These are phyloP conservation scores for Eriosoma lanigerum DNA, from an alignment of 1,140 invertebrate species.

Conservation along the genomic window DNA sequence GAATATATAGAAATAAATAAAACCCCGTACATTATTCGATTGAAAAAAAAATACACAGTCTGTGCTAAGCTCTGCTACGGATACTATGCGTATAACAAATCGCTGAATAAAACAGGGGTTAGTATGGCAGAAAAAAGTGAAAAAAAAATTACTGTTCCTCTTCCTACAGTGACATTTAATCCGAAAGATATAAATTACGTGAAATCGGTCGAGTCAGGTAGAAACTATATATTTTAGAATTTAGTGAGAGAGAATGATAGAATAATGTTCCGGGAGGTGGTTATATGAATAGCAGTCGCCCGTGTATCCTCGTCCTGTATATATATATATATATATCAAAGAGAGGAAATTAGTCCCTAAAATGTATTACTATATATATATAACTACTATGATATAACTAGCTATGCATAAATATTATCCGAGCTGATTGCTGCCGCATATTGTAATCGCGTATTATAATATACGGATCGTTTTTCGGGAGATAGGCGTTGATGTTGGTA, in stretches of 20 bases:
- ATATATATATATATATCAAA: background rate
- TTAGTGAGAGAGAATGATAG: background rate
- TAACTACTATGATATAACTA: too few species aligned
- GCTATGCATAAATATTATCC: background rate
- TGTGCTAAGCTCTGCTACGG: too few species aligned
- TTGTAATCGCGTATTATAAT: too few species aligned
- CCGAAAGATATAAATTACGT: slow-evolving; percentile 23
- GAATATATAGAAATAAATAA: background rate
- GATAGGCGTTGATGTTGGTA: background rate
- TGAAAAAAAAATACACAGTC: background rate
- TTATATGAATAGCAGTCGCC: background rate
- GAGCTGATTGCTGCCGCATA: too few species aligned
- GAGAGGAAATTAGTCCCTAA: slow-evolving; percentile 28
- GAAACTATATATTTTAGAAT: background rate
- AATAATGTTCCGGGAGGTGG: background rate
- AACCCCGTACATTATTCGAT: background rate
- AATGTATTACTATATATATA: background rate
- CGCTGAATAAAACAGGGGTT: background rate
- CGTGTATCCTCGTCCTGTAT: background rate
- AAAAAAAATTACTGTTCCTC: too few species aligned
- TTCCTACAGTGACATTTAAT: background rate
- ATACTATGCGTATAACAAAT: background rate
- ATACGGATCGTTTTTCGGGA: too few species aligned
- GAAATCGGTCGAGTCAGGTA: background rate
- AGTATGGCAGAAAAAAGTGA: background rate